Conservation (phyloP, 1,140 invertebrate genomes). For the Asbolus verrucosus region DNA sequence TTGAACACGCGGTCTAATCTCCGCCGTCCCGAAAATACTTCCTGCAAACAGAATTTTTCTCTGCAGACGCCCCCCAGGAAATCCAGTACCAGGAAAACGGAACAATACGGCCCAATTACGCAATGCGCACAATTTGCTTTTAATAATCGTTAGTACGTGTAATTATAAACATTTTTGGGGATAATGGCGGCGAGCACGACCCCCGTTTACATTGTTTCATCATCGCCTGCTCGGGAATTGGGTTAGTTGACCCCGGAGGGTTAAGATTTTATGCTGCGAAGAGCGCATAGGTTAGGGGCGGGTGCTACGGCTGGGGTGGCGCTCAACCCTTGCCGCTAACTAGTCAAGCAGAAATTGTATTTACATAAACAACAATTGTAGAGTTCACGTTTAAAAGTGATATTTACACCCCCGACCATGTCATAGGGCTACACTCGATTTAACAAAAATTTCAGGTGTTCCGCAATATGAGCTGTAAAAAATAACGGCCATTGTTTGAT, state of each 20-base stretch:
- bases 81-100: slow-evolving; percentile 2
- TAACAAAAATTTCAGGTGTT: no score
- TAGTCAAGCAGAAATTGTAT: no score
- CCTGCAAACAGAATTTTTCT: slow-evolving; percentile 20
- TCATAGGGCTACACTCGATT: no score
- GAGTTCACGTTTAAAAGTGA: no score
- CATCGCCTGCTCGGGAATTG: background rate
- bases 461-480: background rate
- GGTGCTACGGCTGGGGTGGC: no score
- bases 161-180: slow-evolving; percentile 31
- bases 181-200: background rate
- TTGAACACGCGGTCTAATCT: slow-evolving; percentile 16
- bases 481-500: background rate
- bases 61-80: slow-evolving; percentile 4
- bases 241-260: slow-evolving; percentile 12
- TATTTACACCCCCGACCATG: no score
- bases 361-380: background rate
- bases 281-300: no score
- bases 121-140: slow-evolving; percentile 24
- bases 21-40: slow-evolving; percentile 12
- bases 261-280: background rate
- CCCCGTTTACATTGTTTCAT: slow-evolving; percentile 17
- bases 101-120: slow-evolving; percentile 18
- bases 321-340: no score
- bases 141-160: slow-evolving; percentile 33